These are phyloP conservation scores for Gallinago media DNA, from an alignment of 2,113 vertebrate genomes.

Conservation along the genomic window DNA sequence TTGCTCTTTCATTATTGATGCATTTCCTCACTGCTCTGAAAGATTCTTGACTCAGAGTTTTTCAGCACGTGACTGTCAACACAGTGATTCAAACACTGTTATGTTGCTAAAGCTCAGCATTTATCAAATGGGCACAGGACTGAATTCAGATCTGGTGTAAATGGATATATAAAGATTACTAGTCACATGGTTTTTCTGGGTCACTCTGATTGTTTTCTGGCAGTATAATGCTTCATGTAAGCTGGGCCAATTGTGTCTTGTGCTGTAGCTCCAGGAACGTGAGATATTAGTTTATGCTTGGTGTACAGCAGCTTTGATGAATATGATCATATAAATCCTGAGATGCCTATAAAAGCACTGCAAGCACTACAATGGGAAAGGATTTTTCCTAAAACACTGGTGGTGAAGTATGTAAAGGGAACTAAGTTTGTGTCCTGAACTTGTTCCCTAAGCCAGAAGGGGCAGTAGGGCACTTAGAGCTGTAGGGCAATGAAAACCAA, in stretches of 20 bases:
- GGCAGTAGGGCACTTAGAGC: not conserved
- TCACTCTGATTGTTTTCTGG: slow-evolving; percentile 1
- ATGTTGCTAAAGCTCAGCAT: slow-evolving; percentile 1
- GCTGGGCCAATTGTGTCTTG: not conserved
- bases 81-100: slow-evolving; percentile 28
- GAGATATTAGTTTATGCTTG: not conserved
- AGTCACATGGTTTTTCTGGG: not conserved
- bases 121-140: not conserved
- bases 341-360: not conserved
- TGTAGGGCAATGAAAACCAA: not conserved
- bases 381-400: not conserved
- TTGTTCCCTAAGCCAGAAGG: not conserved
- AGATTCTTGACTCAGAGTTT: slow-evolving; percentile 22
- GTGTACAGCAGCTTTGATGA: not conserved
- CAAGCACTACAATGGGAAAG: not conserved
- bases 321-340: not conserved
- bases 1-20: slow-evolving; percentile 38
- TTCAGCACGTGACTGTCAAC: slow-evolving; percentile 23
- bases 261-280: not conserved
- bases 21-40: not conserved
- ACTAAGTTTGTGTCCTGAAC: not conserved
- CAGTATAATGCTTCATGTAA: not conserved
- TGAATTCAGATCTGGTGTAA: not conserved
- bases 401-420: not conserved
- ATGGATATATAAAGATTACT: not conserved